phyloP scores from a whole-genome alignment of 2,113 vertebrate species.

The Lonchura striata region DNA sequence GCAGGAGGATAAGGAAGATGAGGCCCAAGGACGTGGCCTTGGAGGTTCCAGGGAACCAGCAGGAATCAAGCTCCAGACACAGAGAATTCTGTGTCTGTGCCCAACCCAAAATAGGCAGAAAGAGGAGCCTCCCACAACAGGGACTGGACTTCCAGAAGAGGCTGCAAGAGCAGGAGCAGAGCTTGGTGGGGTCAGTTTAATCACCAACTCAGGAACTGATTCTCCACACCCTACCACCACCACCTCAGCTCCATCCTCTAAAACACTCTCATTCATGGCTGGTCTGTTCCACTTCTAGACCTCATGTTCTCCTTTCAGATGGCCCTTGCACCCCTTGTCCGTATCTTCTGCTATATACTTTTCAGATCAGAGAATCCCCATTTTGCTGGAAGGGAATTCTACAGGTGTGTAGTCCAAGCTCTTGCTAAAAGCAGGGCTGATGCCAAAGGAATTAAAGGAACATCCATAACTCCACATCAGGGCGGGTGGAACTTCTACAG shows the following conservation, averaged over 20 bases:
- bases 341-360: neutral
- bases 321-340: neutral
- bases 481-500: neutral
- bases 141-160: neutral
- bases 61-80: neutral
- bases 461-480: neutral
- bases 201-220: neutral
- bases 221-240: neutral
- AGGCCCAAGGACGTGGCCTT: neutral
- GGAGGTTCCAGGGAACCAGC: neutral
- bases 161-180: conserved; percentile 44
- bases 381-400: neutral
- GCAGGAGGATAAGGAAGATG: neutral
- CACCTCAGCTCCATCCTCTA: neutral
- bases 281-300: neutral
- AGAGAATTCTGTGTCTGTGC: neutral
- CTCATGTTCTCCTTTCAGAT: neutral
- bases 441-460: neutral
- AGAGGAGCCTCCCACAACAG: neutral
- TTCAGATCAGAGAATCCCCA: neutral
- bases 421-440: neutral
- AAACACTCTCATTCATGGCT: neutral
- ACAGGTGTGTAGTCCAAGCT: neutral
- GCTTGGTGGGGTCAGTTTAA: neutral
- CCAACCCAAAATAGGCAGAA: neutral